phyloP scores from a whole-genome alignment of 2,797 vertebrate species.

The Percopsis omiscomaycus region DNA sequence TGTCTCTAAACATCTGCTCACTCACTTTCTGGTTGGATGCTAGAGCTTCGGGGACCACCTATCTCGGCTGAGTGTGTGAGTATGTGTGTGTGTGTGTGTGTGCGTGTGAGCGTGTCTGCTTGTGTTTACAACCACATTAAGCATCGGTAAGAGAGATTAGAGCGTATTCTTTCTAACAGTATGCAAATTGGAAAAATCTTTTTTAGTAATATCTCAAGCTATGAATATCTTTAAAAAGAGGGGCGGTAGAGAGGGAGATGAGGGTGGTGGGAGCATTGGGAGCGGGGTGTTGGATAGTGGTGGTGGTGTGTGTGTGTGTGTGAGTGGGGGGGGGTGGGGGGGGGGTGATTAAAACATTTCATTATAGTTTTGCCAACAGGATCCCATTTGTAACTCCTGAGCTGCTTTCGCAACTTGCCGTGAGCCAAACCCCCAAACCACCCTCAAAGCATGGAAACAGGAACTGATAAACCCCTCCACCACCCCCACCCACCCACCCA shows the following conservation, averaged over 20 bases:
- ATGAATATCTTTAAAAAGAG: constrained; percentile 49
- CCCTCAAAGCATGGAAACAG: constrained; percentile 70
- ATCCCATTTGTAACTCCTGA: constrained; percentile 47
- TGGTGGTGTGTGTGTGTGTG: background rate
- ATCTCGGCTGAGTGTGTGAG: constrained; percentile 18
- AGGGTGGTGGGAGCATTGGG: constrained; percentile 3
- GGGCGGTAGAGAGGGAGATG: constrained; percentile 14
- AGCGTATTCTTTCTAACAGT: background rate
- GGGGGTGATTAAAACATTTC: constrained; percentile 63
- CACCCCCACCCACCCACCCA: constrained; percentile 47
- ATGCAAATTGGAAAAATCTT: constrained; percentile 46
- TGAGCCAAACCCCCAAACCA: constrained; percentile 69
- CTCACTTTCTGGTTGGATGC: constrained; percentile 38
- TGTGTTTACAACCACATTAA: background rate
- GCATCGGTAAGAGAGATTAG: no score
- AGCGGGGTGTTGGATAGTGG: background rate
- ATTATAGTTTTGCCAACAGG: constrained; percentile 62
- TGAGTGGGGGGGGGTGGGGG: background rate
- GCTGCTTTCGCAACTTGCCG: constrained; percentile 61
- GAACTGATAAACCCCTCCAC: constrained; percentile 75
- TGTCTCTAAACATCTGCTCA: constrained; percentile 70
- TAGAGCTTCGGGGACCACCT: constrained; percentile 48
- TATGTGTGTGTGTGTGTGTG: constrained; percentile 11
- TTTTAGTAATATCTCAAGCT: constrained; percentile 46
- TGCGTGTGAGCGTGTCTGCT: background rate